Evolutionary conservation across 2,113 vertebrate genomes (phyloP).

Genomic region (Helogale parvula): DNA sequence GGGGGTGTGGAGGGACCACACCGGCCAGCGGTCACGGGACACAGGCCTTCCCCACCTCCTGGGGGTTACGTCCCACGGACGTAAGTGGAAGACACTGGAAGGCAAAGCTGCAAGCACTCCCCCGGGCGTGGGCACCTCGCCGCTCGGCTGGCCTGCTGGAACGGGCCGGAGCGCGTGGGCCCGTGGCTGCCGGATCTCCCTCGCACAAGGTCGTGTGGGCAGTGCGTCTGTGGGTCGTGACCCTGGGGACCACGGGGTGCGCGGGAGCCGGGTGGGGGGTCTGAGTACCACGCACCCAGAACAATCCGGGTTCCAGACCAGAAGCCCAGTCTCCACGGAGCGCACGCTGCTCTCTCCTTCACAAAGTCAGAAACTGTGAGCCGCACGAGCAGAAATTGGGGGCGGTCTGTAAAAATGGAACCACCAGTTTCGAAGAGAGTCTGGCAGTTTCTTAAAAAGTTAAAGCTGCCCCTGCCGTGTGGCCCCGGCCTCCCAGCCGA

Average conservation of each 20-base stretch:
- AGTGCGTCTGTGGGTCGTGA: neutral
- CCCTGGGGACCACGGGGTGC: neutral
- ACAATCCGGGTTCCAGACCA: neutral
- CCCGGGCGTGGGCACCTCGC: no score
- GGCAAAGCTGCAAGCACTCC: neutral
- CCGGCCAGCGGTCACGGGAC: no score
- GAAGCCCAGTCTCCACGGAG: rapidly evolving
- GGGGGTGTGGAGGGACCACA: no score
- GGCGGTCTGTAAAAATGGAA: neutral
- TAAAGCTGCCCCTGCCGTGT: rapidly evolving
- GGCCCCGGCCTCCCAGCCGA: rapidly evolving
- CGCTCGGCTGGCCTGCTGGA: no score
- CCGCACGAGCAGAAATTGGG: neutral
- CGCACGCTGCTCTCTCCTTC: rapidly evolving
- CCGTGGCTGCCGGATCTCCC: no score
- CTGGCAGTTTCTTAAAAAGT: neutral
- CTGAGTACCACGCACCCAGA: no score
- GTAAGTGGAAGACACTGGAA: neutral
- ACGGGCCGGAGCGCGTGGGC: no score
- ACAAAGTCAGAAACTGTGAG: neutral
- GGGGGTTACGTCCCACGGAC: neutral
- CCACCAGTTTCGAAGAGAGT: neutral
- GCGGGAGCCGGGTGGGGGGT: no score
- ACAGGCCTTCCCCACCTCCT: neutral
- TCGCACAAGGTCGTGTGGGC: no score